phyloP scores from a whole-genome alignment of 2,888 invertebrate species.

The Caenorhabditis sp. region DNA sequence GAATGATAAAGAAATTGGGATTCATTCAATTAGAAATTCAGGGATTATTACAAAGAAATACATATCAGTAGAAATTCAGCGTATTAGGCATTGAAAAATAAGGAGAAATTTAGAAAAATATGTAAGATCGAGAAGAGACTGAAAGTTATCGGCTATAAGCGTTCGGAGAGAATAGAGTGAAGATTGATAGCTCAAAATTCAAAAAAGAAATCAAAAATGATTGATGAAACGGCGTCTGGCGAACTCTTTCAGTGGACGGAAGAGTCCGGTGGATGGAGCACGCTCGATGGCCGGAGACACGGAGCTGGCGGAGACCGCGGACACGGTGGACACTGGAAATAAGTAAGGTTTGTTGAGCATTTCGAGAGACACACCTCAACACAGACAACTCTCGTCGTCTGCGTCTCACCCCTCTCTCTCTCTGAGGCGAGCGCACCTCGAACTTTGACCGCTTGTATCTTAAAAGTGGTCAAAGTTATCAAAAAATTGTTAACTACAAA shows the following conservation, averaged over 20 bases:
- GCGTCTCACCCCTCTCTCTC: too few species aligned
- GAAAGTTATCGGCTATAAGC: too few species aligned
- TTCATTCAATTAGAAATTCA: too few species aligned
- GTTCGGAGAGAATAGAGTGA: neutral
- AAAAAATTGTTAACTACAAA: too few species aligned
- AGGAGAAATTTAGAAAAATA: neutral
- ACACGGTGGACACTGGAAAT: slow-evolving; percentile 48
- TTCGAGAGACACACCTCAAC: too few species aligned
- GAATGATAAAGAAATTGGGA: too few species aligned
- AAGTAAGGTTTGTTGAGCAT: too few species aligned
- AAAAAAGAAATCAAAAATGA: slow-evolving; percentile 36
- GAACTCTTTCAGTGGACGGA: slow-evolving; percentile 63
- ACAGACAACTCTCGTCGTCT: too few species aligned
- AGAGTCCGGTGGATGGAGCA: slow-evolving; percentile 49
- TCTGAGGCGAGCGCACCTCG: too few species aligned
- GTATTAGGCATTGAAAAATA: neutral
- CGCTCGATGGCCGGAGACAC: slow-evolving; percentile 49
- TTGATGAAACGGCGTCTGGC: slow-evolving; percentile 62
- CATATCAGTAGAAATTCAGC: neutral
- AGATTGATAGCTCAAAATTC: neutral
- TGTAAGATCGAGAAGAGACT: neutral
- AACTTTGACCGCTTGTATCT: too few species aligned
- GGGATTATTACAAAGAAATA: neutral
- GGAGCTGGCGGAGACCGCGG: slow-evolving; percentile 28
- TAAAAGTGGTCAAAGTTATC: too few species aligned